Percentiles rank a stretch among this genome's conserved stretches.
Evolutionary conservation across 2,797 vertebrate species (phyloP).

Genomic region (Synanceia verrucosa): DNA sequence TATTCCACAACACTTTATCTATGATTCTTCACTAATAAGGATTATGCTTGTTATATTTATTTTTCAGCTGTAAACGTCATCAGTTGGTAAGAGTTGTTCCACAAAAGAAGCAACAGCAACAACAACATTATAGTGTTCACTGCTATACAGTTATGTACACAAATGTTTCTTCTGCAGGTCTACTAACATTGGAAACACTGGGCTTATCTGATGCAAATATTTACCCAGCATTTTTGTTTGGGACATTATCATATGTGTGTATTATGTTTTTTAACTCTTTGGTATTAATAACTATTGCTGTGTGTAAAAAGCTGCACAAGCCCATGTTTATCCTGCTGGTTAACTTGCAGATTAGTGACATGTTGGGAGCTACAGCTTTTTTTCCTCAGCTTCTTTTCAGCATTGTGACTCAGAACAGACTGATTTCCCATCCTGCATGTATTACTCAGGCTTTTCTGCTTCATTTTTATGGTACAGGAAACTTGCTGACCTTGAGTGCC

Average conservation of each 20-base stretch:
- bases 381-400: slow-evolving; percentile 71
- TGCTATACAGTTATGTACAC: slow-evolving; percentile 26
- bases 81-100: too few species aligned
- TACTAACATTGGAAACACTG: slow-evolving; percentile 54
- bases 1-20: background rate
- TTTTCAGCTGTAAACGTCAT: background rate
- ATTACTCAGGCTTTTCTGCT: slow-evolving; percentile 73
- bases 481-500: slow-evolving; percentile 74
- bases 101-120: too few species aligned
- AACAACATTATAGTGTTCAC: background rate
- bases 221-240: slow-evolving; percentile 69
- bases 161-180: slow-evolving; percentile 27
- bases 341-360: slow-evolving; percentile 75
- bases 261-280: slow-evolving; percentile 68
- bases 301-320: slow-evolving; percentile 69
- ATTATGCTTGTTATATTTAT: background rate
- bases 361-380: slow-evolving; percentile 71
- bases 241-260: slow-evolving; percentile 56
- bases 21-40: too few species aligned
- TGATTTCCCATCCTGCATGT: slow-evolving; percentile 72
- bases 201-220: slow-evolving; percentile 31
- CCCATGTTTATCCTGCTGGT: slow-evolving; percentile 80
- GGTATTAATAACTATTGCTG: slow-evolving; percentile 58
- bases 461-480: slow-evolving; percentile 75
- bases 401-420: slow-evolving; percentile 66